phyloP scores from a whole-genome alignment of 2,113 vertebrate species.

The Bostrychus sinensis region DNA sequence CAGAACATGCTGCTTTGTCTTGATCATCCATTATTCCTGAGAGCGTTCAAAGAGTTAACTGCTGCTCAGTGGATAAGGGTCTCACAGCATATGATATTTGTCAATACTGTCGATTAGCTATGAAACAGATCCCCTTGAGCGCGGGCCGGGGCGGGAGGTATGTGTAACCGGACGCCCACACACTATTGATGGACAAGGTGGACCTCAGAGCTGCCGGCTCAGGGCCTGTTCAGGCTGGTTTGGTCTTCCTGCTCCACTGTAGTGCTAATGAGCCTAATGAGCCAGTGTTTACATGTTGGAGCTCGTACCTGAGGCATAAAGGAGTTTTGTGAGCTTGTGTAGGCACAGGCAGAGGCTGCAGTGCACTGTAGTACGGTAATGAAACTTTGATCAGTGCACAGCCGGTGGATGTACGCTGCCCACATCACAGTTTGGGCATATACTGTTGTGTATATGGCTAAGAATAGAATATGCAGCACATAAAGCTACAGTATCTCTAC shows the following conservation, averaged over 20 bases:
- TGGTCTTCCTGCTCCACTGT: conserved; percentile 3
- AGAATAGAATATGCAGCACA: not conserved
- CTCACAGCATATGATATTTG: conserved; percentile 69
- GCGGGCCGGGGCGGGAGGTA: conserved; percentile 55
- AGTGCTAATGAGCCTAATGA: conserved; percentile 62
- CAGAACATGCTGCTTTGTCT: not conserved
- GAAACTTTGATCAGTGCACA: conserved; percentile 13
- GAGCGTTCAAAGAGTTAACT: conserved; percentile 52
- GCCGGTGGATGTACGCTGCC: conserved; percentile 12
- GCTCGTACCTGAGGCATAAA: conserved; percentile 50
- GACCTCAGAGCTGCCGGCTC: conserved; percentile 38
- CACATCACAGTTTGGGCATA: not conserved
- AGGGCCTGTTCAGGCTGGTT: conserved; percentile 16
- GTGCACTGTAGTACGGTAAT: not conserved
- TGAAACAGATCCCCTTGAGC: conserved; percentile 72
- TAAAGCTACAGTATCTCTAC: too few relatives aligned
- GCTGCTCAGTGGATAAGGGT: conserved; percentile 28
- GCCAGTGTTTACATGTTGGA: conserved; percentile 48
- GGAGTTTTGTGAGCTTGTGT: conserved; percentile 22
- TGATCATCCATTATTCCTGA: not conserved
- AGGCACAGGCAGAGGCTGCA: not conserved
- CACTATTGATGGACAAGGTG: conserved; percentile 66
- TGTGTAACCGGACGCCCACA: conserved; percentile 67
- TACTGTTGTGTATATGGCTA: not conserved
- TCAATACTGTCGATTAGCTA: conserved; percentile 74